Evolutionary conservation across 1,140 invertebrate species (phyloP).

Genomic region (Heliconius hewitsoni): DNA sequence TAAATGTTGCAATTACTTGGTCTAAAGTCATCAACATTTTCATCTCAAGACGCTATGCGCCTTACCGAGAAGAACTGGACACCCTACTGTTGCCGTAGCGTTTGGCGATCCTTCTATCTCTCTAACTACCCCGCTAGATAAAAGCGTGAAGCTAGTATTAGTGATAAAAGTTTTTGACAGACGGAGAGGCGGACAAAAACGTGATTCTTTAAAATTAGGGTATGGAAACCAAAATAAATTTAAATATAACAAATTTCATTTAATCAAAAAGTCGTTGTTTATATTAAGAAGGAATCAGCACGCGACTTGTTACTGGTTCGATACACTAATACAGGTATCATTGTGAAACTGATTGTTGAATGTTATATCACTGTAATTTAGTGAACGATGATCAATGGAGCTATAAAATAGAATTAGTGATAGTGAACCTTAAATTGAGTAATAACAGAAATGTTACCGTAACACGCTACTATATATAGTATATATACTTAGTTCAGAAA

Average conservation of each 20-base stretch:
- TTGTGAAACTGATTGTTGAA: neutral
- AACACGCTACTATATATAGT: neutral
- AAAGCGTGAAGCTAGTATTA: too few relatives aligned
- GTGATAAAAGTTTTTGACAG: too few relatives aligned
- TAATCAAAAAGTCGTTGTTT: neutral
- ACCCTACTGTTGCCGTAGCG: too few relatives aligned
- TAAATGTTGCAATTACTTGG: neutral
- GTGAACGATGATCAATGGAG: conserved; percentile 5
- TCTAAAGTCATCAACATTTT: too few relatives aligned
- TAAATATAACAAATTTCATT: too few relatives aligned
- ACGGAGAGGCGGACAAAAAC: too few relatives aligned
- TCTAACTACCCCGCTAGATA: too few relatives aligned
- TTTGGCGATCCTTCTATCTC: too few relatives aligned
- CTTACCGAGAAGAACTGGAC: too few relatives aligned
- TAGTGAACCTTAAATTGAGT: conserved; percentile 20
- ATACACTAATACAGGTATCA: neutral
- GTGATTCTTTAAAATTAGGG: too few relatives aligned
- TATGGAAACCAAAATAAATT: too few relatives aligned
- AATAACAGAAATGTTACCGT: conserved; percentile 2
- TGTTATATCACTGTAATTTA: neutral
- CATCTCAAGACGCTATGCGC: too few relatives aligned
- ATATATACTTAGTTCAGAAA: neutral
- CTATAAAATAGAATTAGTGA: conserved; percentile 15
- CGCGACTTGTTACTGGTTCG: neutral
- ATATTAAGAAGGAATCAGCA: neutral